Percentiles rank a stretch among this genome's conserved stretches.
Evolutionary conservation across 2,113 vertebrate genomes (phyloP).

Genomic region (Okapia johnstoni): DNA sequence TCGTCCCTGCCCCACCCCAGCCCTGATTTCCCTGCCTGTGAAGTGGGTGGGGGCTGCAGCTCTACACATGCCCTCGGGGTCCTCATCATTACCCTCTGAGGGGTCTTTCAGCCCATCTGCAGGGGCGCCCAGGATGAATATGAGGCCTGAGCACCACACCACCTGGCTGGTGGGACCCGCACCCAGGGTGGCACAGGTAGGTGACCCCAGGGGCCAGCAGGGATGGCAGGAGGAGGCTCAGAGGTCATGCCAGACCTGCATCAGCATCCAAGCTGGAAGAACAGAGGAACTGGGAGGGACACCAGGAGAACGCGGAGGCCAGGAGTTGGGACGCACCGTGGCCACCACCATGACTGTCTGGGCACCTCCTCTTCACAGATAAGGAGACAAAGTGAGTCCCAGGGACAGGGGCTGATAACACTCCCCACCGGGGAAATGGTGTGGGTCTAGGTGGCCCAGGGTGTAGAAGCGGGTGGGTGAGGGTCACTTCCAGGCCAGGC

Average conservation of each 20-base stretch:
- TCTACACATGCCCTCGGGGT: accelerated
- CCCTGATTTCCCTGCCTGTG: background rate
- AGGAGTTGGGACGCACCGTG: too few species aligned
- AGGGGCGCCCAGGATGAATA: background rate
- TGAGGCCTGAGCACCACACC: background rate
- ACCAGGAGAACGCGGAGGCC: background rate
- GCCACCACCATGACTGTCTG: too few species aligned
- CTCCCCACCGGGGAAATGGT: accelerated
- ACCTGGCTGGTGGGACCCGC: background rate
- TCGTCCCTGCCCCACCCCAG: background rate
- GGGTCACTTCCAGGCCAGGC: background rate
- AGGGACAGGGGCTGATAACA: background rate
- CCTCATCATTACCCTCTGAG: accelerated
- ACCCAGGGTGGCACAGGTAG: background rate
- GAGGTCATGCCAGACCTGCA: background rate
- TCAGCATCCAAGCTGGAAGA: background rate
- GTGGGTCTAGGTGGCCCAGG: background rate
- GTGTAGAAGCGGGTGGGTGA: background rate
- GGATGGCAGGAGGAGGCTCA: background rate
- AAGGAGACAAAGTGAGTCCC: background rate
- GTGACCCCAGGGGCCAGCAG: background rate
- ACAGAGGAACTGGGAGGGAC: background rate
- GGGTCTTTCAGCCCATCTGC: too few species aligned
- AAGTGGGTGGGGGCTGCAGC: background rate
- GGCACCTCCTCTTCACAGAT: background rate